Evolutionary conservation across 2,888 invertebrate genomes (phyloP), one percentile per base, ranked within the genome.

Genomic region (Ptychoptera albimana): DNA sequence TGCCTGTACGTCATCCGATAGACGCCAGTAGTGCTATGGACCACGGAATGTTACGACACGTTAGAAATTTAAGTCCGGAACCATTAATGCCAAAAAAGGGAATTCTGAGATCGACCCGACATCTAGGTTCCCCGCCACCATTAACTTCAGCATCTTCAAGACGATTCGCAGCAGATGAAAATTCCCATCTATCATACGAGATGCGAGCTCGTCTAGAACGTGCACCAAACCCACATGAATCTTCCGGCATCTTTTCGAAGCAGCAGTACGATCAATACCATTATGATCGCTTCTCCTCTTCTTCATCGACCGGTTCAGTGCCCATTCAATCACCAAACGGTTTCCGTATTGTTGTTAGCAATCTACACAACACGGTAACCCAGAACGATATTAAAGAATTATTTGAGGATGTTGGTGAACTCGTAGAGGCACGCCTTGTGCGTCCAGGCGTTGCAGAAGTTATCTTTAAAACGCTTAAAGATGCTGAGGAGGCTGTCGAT

Each of bases 301-400:
- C 40, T 1, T 2, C 2, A 9, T 23, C 30, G 11, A n/a, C 42
- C 30, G 23, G 35, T 13, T 32, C 32, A 35, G 59, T 53, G 29
- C 67, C 64, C 47, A 7, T 23, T 23, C 58, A 64, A 29, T 46
- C 50, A 36, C 66, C 75, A 4, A 63, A 64, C 5, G 89, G 91
- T 38, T 88, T 80, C 61, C 74, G 89, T 55, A 86, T 93, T 57
- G 79, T 89, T 44, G 89, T 94, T 2, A 88, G 91, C 51, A 94
- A 93, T 70, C 72, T 94, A 49, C 83, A 89, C 55, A 71, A 74
- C 16, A 79, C 82, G 51, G 93, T 93, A 5, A 87, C 89, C 11
- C 84, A 85, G 53, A 84, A 86, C 54, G 93, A 94, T 61, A 88
- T 94, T 52, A 79, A 88, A 66, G 94, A 94, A 64, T 68, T 94